These are phyloP conservation scores for Prunella fulvescens DNA, from an alignment of 2,113 vertebrate genomes.

Conservation along the genomic window DNA sequence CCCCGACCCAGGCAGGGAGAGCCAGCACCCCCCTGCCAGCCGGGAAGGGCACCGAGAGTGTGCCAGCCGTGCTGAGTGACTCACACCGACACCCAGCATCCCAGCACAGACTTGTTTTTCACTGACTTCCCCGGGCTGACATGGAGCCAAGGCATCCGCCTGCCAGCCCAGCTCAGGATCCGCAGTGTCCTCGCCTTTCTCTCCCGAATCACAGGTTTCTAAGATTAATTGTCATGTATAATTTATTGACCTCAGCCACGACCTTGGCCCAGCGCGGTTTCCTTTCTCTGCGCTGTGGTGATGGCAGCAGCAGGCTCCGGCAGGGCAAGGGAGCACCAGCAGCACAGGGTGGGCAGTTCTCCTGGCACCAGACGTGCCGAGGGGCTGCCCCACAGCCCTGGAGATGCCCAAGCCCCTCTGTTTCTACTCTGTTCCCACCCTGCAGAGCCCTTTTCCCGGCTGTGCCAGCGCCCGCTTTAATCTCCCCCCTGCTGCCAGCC, in stretches of 20 bases:
- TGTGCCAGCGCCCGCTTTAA: rapidly evolving
- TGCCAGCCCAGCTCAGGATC: background rate
- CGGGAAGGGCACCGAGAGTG: rapidly evolving
- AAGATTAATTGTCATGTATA: conserved; percentile 56
- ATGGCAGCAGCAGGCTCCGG: rapidly evolving
- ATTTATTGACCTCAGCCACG: conserved; percentile 39
- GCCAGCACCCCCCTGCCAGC: background rate
- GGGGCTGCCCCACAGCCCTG: background rate
- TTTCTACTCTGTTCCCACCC: rapidly evolving
- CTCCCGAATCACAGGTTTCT: background rate
- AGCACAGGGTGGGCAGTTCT: rapidly evolving
- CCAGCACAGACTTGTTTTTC: background rate
- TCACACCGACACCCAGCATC: background rate
- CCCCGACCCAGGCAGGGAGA: rapidly evolving
- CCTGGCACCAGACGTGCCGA: rapidly evolving
- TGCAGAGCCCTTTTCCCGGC: rapidly evolving
- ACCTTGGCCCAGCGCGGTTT: background rate
- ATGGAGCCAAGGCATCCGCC: background rate
- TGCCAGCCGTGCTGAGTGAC: background rate
- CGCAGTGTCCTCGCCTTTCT: conserved; percentile 49
- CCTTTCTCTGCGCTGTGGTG: rapidly evolving
- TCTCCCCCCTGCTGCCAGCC: background rate
- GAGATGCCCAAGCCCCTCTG: rapidly evolving
- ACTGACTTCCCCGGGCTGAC: background rate
- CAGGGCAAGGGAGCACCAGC: background rate